Evolutionary conservation across 2,113 vertebrate genomes (phyloP).

Genomic region (Urocynchramus pylzowi): DNA sequence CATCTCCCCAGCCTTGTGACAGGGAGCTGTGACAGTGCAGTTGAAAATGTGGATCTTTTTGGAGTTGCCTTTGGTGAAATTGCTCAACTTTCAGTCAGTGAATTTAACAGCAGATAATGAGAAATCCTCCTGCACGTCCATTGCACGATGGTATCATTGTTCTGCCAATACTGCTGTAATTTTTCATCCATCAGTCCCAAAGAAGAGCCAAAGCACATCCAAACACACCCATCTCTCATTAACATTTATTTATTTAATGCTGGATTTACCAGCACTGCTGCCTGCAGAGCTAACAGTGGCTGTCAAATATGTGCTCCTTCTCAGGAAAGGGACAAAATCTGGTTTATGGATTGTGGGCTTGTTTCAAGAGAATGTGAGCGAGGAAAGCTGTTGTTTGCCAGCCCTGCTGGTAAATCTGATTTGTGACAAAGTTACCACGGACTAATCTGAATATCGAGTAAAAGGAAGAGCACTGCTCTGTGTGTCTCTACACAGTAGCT

Average conservation of each 20-base stretch:
- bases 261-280: not conserved
- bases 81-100: not conserved
- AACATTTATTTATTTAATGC: not conserved
- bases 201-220: not conserved
- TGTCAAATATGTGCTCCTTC: not conserved
- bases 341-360: not conserved
- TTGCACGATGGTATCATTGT: no score
- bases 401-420: not conserved
- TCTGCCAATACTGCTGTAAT: not conserved
- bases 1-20: not conserved
- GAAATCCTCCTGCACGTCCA: not conserved
- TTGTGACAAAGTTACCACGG: not conserved
- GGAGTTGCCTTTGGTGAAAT: not conserved
- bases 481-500: not conserved
- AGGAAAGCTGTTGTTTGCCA: not conserved
- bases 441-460: not conserved
- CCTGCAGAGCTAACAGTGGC: not conserved
- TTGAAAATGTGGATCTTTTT: not conserved
- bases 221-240: not conserved
- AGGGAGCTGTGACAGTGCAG: not conserved
- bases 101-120: not conserved
- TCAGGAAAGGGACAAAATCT: not conserved
- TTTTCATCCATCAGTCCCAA: not conserved
- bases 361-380: not conserved
- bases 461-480: not conserved